phyloP scores from a whole-genome alignment of 92 coral and sea anemone species.

The Desmophyllum pertusum region DNA sequence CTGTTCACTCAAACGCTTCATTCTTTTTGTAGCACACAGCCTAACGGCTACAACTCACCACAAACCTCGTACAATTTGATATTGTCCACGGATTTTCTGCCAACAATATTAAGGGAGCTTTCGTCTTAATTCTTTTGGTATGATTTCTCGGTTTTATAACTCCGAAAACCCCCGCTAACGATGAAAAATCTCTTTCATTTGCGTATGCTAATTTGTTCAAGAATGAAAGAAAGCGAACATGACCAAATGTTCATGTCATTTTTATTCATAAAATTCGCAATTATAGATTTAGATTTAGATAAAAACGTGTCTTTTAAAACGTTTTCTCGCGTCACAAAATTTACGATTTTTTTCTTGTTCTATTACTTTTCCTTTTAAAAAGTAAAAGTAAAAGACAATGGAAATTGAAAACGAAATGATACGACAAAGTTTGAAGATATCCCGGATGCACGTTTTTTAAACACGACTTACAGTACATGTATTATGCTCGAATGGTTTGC shows the following conservation, averaged over 20 bases:
- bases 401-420: neutral
- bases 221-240: neutral
- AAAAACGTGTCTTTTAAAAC: neutral
- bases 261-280: neutral
- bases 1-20: neutral
- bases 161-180: neutral
- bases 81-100: too few species aligned
- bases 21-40: neutral
- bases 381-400: neutral
- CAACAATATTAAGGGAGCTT: too few species aligned
- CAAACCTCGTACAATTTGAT: neutral
- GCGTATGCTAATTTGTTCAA: constrained; percentile 7
- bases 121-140: too few species aligned
- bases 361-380: too few species aligned
- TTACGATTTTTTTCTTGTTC: neutral
- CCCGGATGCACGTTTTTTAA: neutral
- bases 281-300: neutral
- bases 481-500: too few species aligned
- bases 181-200: neutral
- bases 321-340: neutral
- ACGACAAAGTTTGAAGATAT: neutral
- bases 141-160: neutral
- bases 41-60: neutral
- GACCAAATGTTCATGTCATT: neutral
- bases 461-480: too few species aligned